phyloP scores from a whole-genome alignment of 2,113 vertebrate species.

The Oplegnathus fasciatus region DNA sequence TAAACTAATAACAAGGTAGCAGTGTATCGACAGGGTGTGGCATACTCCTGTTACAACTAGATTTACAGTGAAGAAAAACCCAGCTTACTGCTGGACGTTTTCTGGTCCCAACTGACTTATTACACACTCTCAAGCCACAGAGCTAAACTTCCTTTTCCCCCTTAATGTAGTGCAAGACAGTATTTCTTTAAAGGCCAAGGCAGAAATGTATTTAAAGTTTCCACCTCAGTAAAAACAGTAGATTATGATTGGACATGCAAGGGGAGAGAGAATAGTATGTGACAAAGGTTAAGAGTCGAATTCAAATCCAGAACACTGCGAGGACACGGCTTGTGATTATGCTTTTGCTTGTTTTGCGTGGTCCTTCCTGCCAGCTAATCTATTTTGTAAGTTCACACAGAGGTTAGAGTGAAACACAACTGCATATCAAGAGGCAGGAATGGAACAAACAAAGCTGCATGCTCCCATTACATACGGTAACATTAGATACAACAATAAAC shows the following conservation, averaged over 20 bases:
- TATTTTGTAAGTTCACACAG: slow-evolving; percentile 17
- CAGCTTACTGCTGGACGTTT: slow-evolving; percentile 19
- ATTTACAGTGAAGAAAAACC: slow-evolving; percentile 46
- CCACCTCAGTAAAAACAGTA: slow-evolving; percentile 26
- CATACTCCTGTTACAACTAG: slow-evolving; percentile 24
- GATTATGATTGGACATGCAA: neutral
- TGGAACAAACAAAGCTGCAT: neutral
- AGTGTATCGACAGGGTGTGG: neutral
- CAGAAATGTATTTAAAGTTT: slow-evolving; percentile 36
- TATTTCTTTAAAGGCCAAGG: slow-evolving; percentile 14
- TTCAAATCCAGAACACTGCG: slow-evolving; percentile 13
- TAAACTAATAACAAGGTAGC: slow-evolving; percentile 4
- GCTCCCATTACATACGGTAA: slow-evolving; percentile 4
- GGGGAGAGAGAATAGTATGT: neutral
- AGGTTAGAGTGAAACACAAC: slow-evolving; percentile 6
- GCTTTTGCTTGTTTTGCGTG: neutral
- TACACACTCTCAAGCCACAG: slow-evolving; percentile 2
- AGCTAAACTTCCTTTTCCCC: slow-evolving; percentile 25
- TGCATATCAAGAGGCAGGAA: neutral
- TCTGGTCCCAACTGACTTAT: slow-evolving; percentile 40
- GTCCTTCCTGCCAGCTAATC: slow-evolving; percentile 3
- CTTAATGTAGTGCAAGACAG: neutral
- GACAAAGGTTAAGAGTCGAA: slow-evolving; percentile 29
- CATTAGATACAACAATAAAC: slow-evolving; percentile 34
- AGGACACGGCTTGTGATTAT: neutral